Evolutionary conservation across 2,797 vertebrate genomes (phyloP).

Genomic region (Capromys pilorides): DNA sequence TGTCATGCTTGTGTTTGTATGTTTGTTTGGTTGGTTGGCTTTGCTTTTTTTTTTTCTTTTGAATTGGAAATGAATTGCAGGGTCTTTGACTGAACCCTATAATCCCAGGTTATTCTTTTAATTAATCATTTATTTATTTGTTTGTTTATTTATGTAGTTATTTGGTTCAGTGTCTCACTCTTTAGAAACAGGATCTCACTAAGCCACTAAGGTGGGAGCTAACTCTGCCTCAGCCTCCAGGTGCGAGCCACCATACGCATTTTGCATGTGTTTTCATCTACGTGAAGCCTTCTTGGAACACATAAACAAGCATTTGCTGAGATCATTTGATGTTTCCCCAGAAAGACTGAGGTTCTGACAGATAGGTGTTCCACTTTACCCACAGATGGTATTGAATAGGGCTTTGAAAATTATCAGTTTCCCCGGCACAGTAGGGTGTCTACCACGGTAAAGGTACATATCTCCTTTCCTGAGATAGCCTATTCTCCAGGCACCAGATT

Average conservation of each 20-base stretch:
- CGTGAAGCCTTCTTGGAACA: background rate
- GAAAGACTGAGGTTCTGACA: conserved; percentile 25
- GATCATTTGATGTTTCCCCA: background rate
- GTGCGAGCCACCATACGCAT: background rate
- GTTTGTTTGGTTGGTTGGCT: background rate
- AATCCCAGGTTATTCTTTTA: background rate
- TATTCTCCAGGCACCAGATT: background rate
- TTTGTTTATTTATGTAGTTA: too few relatives aligned
- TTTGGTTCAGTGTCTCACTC: background rate
- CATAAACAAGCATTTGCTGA: conserved; percentile 33
- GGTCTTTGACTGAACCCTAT: background rate
- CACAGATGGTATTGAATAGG: background rate
- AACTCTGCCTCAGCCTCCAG: background rate
- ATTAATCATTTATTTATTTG: too few relatives aligned
- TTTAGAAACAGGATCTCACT: background rate
- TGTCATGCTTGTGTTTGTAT: background rate
- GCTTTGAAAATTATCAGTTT: background rate
- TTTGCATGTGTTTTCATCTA: conserved; percentile 29
- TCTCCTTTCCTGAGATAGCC: background rate
- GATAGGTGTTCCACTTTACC: background rate
- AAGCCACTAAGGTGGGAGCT: background rate
- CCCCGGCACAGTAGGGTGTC: background rate
- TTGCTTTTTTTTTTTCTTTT: background rate
- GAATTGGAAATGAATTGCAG: background rate
- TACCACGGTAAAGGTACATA: background rate